Evolutionary conservation across 2,797 vertebrate species (phyloP), one percentile per base, ranked within the genome.

Genomic region (Rhynchonycteris naso): DNA sequence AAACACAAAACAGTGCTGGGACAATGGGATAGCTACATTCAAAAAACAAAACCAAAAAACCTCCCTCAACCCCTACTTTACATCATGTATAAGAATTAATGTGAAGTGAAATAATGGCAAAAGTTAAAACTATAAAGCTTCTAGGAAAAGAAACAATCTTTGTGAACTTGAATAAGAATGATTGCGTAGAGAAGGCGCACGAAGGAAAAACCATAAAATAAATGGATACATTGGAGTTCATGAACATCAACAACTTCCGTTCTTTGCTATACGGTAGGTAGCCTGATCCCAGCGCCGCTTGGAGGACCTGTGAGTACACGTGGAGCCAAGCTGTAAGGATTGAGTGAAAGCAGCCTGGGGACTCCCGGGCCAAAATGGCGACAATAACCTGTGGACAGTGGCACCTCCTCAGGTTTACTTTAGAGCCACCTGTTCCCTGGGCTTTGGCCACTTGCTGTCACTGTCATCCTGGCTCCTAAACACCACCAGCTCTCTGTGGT

Each of bases 21-120:
- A 63, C 74, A 91, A 71, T 71, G 68, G 54, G 26, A 24, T 76
- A 33, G 54, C 24, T 28, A 43, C 63, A 68, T 50, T 16, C 2
- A n/a, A n/a, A 47, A 56, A 28, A 28, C 12, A 18, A 28, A 69
- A 89, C 63, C 30, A n/a, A 38, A 26, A 13, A 87, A 16, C 4
- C 11, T 4, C 15, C 11, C 8, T 88, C 35, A 76, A 61, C 9
- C 19, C 11, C n/a, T 78, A 15, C n/a, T 63, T 91, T 18, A 68
- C 30, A 80, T 71, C 30, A 28, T 63, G 24, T 56, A 52, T 35
- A 88, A 76, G 87, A 84, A 35, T 85, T 80, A 86, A 76, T 21
- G 72, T 82, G 28, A 94, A 94, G 56, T 84, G 54, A 92, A 94
- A 58, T 33, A 76, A 92, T 11, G 47, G 1, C 28, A 86, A 91